These are phyloP conservation scores for Labeo rohita DNA, from an alignment of 2,113 vertebrate genomes.

Conservation along the genomic window DNA sequence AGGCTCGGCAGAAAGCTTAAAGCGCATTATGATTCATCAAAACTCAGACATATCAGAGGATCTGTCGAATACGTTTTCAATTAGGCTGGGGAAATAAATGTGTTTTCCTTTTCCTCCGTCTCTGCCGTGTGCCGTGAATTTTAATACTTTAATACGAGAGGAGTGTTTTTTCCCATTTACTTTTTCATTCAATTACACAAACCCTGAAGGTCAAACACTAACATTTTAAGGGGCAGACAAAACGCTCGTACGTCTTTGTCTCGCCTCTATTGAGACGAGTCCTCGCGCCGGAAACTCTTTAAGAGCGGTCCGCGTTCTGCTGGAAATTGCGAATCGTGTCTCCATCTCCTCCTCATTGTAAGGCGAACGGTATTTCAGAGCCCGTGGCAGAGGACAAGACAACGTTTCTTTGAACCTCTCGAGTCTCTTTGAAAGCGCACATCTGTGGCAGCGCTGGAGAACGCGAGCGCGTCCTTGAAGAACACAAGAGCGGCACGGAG, in stretches of 20 bases:
- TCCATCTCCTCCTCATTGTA: not conserved
- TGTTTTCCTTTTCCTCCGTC: constrained; percentile 54
- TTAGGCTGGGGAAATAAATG: constrained; percentile 60
- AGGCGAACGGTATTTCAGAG: not conserved
- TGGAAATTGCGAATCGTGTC: not conserved
- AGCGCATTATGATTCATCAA: constrained; percentile 26
- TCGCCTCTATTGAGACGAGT: not conserved
- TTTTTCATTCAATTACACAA: constrained; percentile 65
- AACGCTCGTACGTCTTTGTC: constrained; percentile 43
- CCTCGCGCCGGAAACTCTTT: not conserved
- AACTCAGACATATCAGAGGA: constrained; percentile 52
- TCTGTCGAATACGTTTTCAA: constrained; percentile 68
- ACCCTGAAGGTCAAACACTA: constrained; percentile 68
- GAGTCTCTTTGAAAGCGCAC: not conserved
- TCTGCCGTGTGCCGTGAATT: constrained; percentile 40
- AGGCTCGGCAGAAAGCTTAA: constrained; percentile 27
- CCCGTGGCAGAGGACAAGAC: not conserved
- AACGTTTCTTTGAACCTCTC: not conserved
- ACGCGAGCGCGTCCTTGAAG: not conserved
- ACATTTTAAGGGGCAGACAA: constrained; percentile 64
- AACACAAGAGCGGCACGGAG: not conserved
- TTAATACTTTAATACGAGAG: constrained; percentile 52
- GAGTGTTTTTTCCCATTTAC: constrained; percentile 17
- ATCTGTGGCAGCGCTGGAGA: not conserved
- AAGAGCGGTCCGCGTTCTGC: not conserved